Conservation (phyloP, 2,888 invertebrate species). For the Athalia circularis region DNA sequence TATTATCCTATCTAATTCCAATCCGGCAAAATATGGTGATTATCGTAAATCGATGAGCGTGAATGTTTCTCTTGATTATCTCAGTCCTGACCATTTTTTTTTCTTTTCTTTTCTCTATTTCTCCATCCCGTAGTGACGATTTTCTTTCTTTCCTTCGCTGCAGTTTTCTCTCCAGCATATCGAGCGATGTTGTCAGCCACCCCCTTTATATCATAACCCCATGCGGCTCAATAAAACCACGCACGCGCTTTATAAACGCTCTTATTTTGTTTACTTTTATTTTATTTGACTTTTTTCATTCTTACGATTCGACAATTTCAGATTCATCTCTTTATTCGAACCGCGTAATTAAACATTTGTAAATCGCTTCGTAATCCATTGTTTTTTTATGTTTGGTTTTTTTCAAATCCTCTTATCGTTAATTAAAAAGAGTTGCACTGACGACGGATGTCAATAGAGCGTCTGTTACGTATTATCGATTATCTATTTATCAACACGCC, state of each 20-base stretch:
- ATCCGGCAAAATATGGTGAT: too few relatives aligned
- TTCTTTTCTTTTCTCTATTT: neutral
- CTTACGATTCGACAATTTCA: neutral
- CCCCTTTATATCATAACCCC: conserved; percentile 26
- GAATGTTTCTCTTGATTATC: too few relatives aligned
- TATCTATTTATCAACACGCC: neutral
- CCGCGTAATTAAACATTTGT: neutral
- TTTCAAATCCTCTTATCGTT: neutral
- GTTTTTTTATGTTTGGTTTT: neutral
- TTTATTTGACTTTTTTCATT: neutral
- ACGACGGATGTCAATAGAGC: too few relatives aligned
- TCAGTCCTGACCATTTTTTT: neutral
- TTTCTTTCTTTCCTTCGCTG: neutral
- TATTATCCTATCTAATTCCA: too few relatives aligned
- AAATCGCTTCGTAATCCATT: neutral
- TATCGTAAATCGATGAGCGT: too few relatives aligned
- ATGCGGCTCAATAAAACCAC: conserved; percentile 39
- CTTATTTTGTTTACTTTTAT: conserved; percentile 7
- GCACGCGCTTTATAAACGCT: conserved; percentile 23
- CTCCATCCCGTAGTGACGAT: neutral
- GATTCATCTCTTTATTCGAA: neutral
- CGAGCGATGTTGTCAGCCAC: conserved; percentile 36
- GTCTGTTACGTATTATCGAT: too few relatives aligned
- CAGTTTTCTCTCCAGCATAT: conserved; percentile 32
- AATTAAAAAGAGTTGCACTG: too few relatives aligned